Conservation (phyloP, 2,888 invertebrate species). For the Atrina japonica region DNA sequence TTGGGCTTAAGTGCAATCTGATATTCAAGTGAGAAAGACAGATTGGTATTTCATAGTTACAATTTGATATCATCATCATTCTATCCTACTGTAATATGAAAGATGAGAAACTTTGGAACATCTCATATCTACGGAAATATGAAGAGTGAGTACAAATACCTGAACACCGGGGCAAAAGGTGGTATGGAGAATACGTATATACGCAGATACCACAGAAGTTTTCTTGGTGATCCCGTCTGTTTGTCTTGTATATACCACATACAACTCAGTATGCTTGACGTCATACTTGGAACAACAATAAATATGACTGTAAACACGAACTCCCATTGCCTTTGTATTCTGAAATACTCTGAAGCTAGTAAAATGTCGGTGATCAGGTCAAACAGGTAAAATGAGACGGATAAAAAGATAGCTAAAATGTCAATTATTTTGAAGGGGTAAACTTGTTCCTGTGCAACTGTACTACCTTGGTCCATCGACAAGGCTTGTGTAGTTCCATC, state of each 20-base stretch:
- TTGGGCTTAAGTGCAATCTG: too few relatives aligned
- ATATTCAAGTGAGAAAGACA: too few relatives aligned
- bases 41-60: too few relatives aligned
- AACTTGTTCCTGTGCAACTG: too few relatives aligned
- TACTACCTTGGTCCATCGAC: too few relatives aligned
- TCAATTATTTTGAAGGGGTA: constrained; percentile 24
- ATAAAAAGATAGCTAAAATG: background rate
- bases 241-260: constrained; percentile 20
- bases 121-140: too few relatives aligned
- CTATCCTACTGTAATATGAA: too few relatives aligned
- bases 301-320: constrained; percentile 8
- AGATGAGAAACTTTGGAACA: too few relatives aligned
- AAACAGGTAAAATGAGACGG: constrained; percentile 3
- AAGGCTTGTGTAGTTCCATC: too few relatives aligned
- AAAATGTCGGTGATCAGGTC: constrained; percentile 17
- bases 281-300: background rate
- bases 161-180: constrained; percentile 8
- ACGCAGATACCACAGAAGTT: background rate
- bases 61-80: too few relatives aligned
- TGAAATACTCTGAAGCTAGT: constrained; percentile 8
- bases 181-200: background rate
- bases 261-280: constrained; percentile 10
- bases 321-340: background rate
- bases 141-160: too few relatives aligned
- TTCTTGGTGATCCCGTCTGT: background rate